phyloP scores from a whole-genome alignment of 92 coral and sea anemone species.

The Phenganax stokvisi region DNA sequence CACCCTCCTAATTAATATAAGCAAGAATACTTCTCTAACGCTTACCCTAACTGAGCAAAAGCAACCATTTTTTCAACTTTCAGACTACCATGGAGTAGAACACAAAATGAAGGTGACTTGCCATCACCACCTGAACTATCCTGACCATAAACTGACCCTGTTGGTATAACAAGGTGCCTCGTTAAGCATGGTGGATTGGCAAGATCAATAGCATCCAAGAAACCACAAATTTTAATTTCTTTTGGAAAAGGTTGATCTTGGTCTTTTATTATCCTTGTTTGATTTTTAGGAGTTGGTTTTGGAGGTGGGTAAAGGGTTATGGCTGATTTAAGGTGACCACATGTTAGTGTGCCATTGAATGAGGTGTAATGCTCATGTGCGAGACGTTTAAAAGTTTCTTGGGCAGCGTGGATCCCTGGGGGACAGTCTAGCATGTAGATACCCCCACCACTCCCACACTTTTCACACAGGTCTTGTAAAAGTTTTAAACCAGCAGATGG shows the following conservation, averaged over 20 bases:
- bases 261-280: slow-evolving; percentile 46
- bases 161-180: slow-evolving; percentile 82
- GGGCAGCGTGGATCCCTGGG: slow-evolving; percentile 66
- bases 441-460: slow-evolving; percentile 84
- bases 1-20: too few species aligned
- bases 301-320: slow-evolving; percentile 89
- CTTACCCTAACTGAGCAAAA: slow-evolving; percentile 88
- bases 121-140: slow-evolving; percentile 60
- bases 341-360: slow-evolving; percentile 68
- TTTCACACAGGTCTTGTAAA: slow-evolving; percentile 80
- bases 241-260: slow-evolving; percentile 74
- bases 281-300: slow-evolving; percentile 56
- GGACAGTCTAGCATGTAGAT: slow-evolving; percentile 84
- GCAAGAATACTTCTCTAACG: background rate
- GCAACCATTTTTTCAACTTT: slow-evolving; percentile 99
- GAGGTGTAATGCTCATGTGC: slow-evolving; percentile 76
- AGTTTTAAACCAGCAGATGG: slow-evolving; percentile 54
- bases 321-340: slow-evolving; percentile 83
- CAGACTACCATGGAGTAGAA: slow-evolving; percentile 88
- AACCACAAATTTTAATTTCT: slow-evolving; percentile 86
- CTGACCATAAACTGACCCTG: slow-evolving; percentile 29
- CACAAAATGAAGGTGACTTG: slow-evolving; percentile 93
- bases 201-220: slow-evolving; percentile 69
- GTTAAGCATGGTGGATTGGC: slow-evolving; percentile 82
- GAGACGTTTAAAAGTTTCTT: slow-evolving; percentile 73